These are phyloP conservation scores for Cliona cf. orientalis DNA, from an alignment of 37 sponge, comb jelly and placozoan species.

Conservation along the genomic window DNA sequence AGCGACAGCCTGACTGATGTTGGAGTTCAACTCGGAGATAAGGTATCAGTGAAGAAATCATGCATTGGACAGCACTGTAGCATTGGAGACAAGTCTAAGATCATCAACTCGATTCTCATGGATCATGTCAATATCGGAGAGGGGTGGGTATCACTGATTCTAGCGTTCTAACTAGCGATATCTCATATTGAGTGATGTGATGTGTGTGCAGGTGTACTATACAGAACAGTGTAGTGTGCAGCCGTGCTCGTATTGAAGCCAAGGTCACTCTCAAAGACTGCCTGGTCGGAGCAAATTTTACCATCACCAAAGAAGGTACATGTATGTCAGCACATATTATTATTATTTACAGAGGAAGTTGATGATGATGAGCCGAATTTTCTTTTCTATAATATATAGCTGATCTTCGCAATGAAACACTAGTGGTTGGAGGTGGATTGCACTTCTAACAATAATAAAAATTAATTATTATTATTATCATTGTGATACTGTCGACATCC, in stretches of 20 bases:
- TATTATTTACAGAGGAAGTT: not conserved
- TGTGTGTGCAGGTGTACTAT: conserved; percentile 51
- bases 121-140: conserved; percentile 89
- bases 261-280: conserved; percentile 76
- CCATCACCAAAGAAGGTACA: conserved; percentile 63
- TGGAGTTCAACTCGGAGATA: conserved; percentile 55
- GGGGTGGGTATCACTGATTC: conserved; percentile 17
- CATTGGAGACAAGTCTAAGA: conserved; percentile 76
- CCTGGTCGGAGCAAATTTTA: conserved; percentile 65
- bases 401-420: conserved; percentile 39
- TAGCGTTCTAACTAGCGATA: not conserved
- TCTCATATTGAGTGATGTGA: not conserved
- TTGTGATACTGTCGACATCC: not conserved
- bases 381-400: conserved; percentile 22
- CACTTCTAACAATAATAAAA: conserved; percentile 16
- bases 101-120: conserved; percentile 83
- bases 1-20: conserved; percentile 63
- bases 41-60: conserved; percentile 75
- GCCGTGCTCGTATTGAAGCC: conserved; percentile 71
- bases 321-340: not conserved
- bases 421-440: conserved; percentile 49
- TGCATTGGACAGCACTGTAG: conserved; percentile 63
- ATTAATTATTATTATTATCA: not conserved
- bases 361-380: not conserved
- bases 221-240: conserved; percentile 72